phyloP scores from a whole-genome alignment of 2,113 vertebrate genomes.

The Platichthys flesus region DNA sequence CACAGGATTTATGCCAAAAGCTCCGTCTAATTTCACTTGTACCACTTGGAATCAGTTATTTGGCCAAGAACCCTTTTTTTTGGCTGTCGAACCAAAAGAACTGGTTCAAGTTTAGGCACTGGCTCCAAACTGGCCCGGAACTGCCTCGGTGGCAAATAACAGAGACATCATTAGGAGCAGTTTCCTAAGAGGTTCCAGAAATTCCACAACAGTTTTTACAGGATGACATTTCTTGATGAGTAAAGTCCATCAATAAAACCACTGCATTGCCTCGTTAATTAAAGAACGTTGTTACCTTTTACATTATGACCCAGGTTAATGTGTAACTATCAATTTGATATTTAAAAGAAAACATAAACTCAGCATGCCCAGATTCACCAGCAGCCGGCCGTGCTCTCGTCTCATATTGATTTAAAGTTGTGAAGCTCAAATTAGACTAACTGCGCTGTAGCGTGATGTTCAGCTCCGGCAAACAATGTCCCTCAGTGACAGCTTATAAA shows the following conservation, averaged over 20 bases:
- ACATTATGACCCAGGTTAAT: background rate
- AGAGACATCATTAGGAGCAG: too few species aligned
- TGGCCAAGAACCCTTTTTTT: too few species aligned
- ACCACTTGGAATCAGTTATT: too few species aligned
- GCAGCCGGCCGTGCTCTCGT: conserved; percentile 1
- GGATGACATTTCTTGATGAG: background rate
- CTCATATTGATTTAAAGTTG: conserved; percentile 47
- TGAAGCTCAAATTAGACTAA: conserved; percentile 42
- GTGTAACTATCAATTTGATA: background rate
- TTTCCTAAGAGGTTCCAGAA: too few species aligned
- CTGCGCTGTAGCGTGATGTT: conserved; percentile 24
- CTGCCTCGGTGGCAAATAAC: too few species aligned
- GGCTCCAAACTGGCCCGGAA: too few species aligned
- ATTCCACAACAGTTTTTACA: too few species aligned
- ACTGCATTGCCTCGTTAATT: background rate
- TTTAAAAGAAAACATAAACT: background rate
- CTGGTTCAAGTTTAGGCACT: too few species aligned
- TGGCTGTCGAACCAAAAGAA: too few species aligned
- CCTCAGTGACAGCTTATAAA: conserved; percentile 22
- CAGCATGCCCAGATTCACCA: conserved; percentile 6
- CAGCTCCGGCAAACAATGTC: conserved; percentile 8
- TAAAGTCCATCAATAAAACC: background rate
- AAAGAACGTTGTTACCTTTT: background rate
- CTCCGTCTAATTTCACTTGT: too few species aligned
- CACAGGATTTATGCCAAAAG: too few species aligned